These are phyloP conservation scores for Bothrops jararaca DNA, from an alignment of 2,113 vertebrate genomes.

Conservation along the genomic window DNA sequence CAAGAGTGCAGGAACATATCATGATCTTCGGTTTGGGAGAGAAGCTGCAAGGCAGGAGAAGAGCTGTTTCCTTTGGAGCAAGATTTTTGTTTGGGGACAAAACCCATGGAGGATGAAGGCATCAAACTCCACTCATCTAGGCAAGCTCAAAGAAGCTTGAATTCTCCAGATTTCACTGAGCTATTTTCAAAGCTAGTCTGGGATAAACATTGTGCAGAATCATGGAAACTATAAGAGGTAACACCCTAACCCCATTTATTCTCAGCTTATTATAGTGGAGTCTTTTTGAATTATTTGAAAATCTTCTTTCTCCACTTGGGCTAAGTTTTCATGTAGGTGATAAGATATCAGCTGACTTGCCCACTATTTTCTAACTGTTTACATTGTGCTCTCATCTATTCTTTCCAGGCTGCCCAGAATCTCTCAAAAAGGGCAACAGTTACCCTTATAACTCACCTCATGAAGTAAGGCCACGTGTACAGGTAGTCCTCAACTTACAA, in stretches of 20 bases:
- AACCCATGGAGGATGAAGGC: not conserved
- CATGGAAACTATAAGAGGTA: not conserved
- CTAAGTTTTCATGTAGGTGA: not conserved
- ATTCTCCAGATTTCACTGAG: not conserved
- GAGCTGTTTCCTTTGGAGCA: not conserved
- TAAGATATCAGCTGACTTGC: not conserved
- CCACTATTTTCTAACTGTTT: no score
- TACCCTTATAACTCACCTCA: not conserved
- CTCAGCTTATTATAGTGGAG: not conserved
- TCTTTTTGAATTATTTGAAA: not conserved
- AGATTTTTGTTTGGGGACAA: not conserved
- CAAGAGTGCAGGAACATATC: not conserved
- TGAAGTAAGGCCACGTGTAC: not conserved
- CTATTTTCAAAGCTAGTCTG: not conserved
- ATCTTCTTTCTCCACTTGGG: not conserved
- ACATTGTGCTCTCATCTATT: no score
- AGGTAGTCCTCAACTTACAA: not conserved
- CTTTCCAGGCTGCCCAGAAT: not conserved
- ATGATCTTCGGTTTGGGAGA: not conserved
- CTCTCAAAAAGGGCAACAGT: not conserved
- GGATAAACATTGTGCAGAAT: not conserved
- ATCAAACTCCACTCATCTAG: not conserved
- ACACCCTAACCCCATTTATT: not conserved
- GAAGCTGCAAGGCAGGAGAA: not conserved
- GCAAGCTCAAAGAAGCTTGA: not conserved